Evolutionary conservation across 2,113 vertebrate species (phyloP).

Genomic region (Lasiurus borealis): DNA sequence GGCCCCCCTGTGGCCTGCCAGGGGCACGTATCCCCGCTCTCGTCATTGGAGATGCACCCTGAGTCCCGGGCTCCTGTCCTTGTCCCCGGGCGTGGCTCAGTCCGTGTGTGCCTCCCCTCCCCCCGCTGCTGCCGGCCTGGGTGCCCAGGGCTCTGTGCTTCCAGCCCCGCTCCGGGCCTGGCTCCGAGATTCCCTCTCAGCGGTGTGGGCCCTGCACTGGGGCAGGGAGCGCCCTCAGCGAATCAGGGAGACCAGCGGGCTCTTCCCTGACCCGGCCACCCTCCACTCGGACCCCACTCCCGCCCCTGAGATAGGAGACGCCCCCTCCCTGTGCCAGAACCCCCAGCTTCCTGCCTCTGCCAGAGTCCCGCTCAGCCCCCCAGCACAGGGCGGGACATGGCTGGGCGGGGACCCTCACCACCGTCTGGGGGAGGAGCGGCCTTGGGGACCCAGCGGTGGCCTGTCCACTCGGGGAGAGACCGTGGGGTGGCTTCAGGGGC

Average conservation of each 20-base stretch:
- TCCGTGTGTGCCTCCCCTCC: too few relatives aligned
- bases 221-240: background rate
- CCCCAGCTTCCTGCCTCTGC: background rate
- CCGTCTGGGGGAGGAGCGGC: too few relatives aligned
- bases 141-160: background rate
- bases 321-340: rapidly evolving
- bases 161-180: too few relatives aligned
- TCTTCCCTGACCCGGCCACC: background rate
- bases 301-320: background rate
- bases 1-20: rapidly evolving
- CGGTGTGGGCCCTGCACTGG: background rate
- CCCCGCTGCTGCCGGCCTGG: too few relatives aligned
- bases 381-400: rapidly evolving
- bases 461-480: background rate
- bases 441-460: background rate
- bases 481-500: background rate
- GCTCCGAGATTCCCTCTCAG: background rate
- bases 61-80: background rate
- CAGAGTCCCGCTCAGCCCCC: too few relatives aligned
- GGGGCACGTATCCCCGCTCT: rapidly evolving
- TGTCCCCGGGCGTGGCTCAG: background rate
- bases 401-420: too few relatives aligned
- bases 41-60: background rate
- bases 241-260: background rate
- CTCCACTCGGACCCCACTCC: too few relatives aligned